Evolutionary conservation across 2,888 invertebrate genomes (phyloP).

Genomic region (Plutella xylostella): DNA sequence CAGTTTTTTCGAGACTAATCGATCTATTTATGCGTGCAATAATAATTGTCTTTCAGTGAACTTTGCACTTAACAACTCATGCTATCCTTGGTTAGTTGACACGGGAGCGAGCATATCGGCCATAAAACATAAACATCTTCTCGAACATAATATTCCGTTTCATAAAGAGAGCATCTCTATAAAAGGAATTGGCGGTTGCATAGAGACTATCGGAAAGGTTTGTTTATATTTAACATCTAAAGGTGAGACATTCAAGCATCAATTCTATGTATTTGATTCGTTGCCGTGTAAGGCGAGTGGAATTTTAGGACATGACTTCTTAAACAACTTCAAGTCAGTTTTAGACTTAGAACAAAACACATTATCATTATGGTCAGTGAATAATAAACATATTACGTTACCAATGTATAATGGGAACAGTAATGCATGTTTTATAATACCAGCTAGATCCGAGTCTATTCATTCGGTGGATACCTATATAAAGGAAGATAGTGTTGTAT

Average conservation of each 20-base stretch:
- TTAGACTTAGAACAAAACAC: constrained; percentile 11
- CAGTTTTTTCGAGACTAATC: not conserved
- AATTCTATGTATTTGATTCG: not conserved
- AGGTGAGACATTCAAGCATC: not conserved
- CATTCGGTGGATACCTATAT: constrained; percentile 13
- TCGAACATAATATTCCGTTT: not conserved
- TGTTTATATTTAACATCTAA: not conserved
- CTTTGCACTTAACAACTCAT: not conserved
- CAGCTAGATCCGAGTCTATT: constrained; percentile 16
- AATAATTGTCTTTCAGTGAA: not conserved
- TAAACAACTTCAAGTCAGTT: constrained; percentile 10
- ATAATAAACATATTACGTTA: not conserved
- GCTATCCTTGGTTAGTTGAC: not conserved
- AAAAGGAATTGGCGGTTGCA: not conserved
- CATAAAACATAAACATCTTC: not conserved
- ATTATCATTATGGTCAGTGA: not conserved
- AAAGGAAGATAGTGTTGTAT: constrained; percentile 15
- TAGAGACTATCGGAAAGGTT: not conserved
- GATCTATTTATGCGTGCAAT: not conserved
- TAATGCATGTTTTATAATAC: constrained; percentile 2
- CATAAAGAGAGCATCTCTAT: not conserved
- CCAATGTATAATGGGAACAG: not conserved
- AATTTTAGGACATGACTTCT: constrained; percentile 10
- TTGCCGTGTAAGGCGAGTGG: not conserved
- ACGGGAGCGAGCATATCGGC: not conserved